Conservation (phyloP, 2,113 vertebrate species). For the Serilophus lunatus region DNA sequence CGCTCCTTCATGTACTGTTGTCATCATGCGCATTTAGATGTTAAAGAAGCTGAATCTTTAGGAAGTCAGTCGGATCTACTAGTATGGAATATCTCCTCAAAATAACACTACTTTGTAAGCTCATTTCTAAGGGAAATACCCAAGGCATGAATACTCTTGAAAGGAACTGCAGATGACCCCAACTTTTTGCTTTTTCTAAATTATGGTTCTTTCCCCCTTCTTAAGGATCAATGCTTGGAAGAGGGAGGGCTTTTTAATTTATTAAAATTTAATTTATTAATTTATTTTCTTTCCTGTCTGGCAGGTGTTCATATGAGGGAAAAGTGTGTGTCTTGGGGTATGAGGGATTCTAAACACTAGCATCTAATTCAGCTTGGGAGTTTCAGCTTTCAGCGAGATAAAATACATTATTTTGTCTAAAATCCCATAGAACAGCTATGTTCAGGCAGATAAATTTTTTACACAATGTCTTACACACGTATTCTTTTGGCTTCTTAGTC, state of each 20-base stretch:
- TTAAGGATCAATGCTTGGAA: neutral
- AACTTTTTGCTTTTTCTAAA: neutral
- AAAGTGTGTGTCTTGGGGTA: accelerated
- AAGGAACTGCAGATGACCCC: neutral
- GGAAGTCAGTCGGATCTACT: neutral
- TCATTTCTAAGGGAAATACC: neutral
- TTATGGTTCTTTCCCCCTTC: neutral
- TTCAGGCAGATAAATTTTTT: neutral
- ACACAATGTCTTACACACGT: neutral
- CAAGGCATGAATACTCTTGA: neutral
- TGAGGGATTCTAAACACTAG: neutral
- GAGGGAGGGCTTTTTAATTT: neutral
- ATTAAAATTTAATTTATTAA: neutral
- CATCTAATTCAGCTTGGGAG: neutral
- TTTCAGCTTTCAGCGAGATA: neutral
- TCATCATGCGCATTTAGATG: neutral
- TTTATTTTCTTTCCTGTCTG: neutral
- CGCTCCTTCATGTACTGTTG: neutral
- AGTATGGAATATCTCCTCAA: neutral
- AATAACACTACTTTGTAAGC: neutral
- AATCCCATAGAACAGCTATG: neutral
- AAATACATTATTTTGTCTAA: neutral
- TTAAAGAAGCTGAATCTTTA: neutral
- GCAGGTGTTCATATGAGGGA: neutral
- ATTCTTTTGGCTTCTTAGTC: neutral